phyloP scores from a whole-genome alignment of 2,113 vertebrate genomes.

The Thunnus maccoyii region DNA sequence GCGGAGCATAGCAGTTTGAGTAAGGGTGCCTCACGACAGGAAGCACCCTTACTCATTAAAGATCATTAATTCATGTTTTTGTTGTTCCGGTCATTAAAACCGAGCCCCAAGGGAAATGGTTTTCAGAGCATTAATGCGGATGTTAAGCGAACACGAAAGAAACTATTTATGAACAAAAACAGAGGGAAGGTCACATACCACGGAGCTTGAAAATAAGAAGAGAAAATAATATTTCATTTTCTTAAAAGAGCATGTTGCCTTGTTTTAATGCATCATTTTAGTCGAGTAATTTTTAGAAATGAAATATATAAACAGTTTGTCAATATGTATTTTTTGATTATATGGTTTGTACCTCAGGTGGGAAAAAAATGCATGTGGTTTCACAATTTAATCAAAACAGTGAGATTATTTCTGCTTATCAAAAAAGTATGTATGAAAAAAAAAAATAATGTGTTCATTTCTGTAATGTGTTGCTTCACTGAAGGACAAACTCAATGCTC shows the following conservation, averaged over 20 bases:
- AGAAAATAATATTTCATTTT: not conserved
- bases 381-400: no score
- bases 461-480: no score
- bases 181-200: constrained; percentile 50
- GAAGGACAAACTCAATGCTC: no score
- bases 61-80: constrained; percentile 67
- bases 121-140: constrained; percentile 58
- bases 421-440: no score
- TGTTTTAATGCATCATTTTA: not conserved
- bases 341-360: no score
- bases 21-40: constrained; percentile 50
- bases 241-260: constrained; percentile 3
- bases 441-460: no score
- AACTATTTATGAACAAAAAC: constrained; percentile 48
- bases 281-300: not conserved
- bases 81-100: constrained; percentile 65
- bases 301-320: not conserved
- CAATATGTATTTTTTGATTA: no score
- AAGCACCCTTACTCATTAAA: constrained; percentile 60
- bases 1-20: constrained; percentile 22
- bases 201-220: constrained; percentile 1
- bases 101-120: constrained; percentile 48
- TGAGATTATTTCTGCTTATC: no score
- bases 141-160: constrained; percentile 56
- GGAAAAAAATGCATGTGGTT: no score